phyloP scores from a whole-genome alignment of 2,797 vertebrate genomes.

The Apodemus agrarius region DNA sequence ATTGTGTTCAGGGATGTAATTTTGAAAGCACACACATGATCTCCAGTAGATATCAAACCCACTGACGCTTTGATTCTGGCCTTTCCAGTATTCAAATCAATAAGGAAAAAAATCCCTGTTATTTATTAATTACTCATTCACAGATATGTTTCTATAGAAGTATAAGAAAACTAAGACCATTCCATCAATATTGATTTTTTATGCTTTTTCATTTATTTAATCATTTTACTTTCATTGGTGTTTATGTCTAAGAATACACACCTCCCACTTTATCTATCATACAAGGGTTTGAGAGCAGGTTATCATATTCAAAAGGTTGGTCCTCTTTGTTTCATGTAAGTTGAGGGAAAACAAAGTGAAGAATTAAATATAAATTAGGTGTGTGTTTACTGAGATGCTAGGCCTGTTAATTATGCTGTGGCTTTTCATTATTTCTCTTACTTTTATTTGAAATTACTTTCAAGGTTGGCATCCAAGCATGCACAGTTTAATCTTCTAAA shows the following conservation, averaged over 20 bases:
- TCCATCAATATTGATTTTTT: background rate
- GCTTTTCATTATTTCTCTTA: background rate
- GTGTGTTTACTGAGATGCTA: background rate
- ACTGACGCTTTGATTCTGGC: background rate
- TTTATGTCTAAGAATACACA: background rate
- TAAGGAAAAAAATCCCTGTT: background rate
- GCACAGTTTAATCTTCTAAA: constrained; percentile 55
- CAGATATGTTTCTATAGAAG: background rate
- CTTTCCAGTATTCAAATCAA: background rate
- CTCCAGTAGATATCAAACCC: background rate
- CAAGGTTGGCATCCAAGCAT: constrained; percentile 18
- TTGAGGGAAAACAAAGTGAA: background rate
- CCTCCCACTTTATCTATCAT: background rate
- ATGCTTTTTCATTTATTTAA: background rate
- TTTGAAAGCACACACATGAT: background rate
- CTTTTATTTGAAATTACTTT: constrained; percentile 40
- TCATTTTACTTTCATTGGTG: background rate
- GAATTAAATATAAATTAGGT: background rate
- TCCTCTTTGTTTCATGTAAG: background rate
- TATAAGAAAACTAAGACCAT: background rate
- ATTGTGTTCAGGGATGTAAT: background rate
- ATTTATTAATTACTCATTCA: background rate
- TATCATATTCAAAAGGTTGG: background rate
- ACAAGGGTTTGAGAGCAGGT: background rate
- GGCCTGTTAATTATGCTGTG: background rate